These are phyloP conservation scores for Apogon talboti DNA, from an alignment of 2,797 vertebrate genomes.

Conservation along the genomic window DNA sequence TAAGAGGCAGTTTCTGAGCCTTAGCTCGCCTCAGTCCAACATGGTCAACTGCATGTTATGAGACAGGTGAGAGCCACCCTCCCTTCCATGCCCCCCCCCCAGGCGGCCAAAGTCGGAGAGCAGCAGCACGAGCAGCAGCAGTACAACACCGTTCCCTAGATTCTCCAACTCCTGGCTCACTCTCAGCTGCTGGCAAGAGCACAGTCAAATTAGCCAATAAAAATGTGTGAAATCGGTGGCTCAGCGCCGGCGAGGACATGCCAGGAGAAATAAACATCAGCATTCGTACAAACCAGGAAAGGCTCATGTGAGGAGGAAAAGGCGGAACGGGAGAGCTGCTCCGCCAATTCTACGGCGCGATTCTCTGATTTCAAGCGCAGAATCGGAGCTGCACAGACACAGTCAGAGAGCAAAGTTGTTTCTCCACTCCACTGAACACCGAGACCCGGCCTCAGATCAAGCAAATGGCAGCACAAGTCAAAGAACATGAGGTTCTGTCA, in stretches of 20 bases:
- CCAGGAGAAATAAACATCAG: constrained; percentile 86
- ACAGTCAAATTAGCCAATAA: constrained; percentile 86
- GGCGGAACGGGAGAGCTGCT: constrained; percentile 62
- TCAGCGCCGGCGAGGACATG: constrained; percentile 74
- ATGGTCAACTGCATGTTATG: constrained; percentile 58
- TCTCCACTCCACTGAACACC: constrained; percentile 49
- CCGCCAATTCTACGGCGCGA: constrained; percentile 54
- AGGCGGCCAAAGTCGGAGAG: constrained; percentile 38
- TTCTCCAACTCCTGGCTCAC: constrained; percentile 73
- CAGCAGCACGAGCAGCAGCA: constrained; percentile 42
- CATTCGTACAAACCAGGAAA: constrained; percentile 67
- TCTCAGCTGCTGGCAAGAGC: constrained; percentile 81
- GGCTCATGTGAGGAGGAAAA: constrained; percentile 64
- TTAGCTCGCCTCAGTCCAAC: constrained; percentile 28
- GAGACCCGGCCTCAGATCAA: constrained; percentile 53
- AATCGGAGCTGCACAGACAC: constrained; percentile 48
- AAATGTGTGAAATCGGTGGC: constrained; percentile 85
- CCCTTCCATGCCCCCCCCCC: constrained; percentile 6
- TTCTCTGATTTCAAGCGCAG: constrained; percentile 58
- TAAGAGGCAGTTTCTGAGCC: constrained; percentile 48
- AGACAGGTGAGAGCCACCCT: constrained; percentile 52
- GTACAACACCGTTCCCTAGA: constrained; percentile 51
- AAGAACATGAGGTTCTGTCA: constrained; percentile 69
- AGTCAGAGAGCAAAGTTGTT: constrained; percentile 50
- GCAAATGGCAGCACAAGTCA: constrained; percentile 59